Base-by-base conservation (phyloP, 2,797 vertebrate species). In the Acomys russatus region DNA sequence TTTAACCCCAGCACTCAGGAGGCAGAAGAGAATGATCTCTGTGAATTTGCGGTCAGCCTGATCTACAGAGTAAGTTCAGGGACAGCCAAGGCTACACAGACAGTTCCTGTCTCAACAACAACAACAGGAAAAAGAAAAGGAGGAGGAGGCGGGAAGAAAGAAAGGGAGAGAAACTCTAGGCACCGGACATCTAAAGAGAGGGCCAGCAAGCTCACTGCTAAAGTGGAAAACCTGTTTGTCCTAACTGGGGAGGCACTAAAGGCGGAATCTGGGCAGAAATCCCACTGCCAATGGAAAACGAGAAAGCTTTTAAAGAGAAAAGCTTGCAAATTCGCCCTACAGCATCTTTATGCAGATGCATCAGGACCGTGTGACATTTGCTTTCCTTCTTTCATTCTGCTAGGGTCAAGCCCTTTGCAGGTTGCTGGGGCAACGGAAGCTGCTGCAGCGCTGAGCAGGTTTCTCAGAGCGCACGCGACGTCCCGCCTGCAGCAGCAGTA, bases 171-270 rank as follows among this genome's bases (percentile, higher is more conserved):
- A 51, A 77, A 28, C 10, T 38, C 44, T 30, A 10, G 68, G 83
- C 17, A 11, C 4, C 9, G 38, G 38, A 66, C 64, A 8, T 51
- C 30, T 70, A 68, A 51, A 33, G 64, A 8, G 12, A 54, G 49
- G 18, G 30, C 10, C 30, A 51, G 63, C 83, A 68, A 85, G 38
- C 11, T 85, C 64, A n/a, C 51, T 6, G 9, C 30, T 22, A 71
- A 77, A 88, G 66, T 61, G 25, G n/a, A 80, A 94, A 89, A 56
- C 22, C 11, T 79, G 30, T 92, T 35, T 78, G 71, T 91, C 82
- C 59, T 82, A 44, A 88, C 70, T 1, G 61, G 54, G 84, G 33
- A 79, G 61, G 61, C 33, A 14, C 76, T 51, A 9, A 92, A 94
- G 71, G 44, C 66, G 54, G 64, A 71, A 51, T 90, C 35, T 66